phyloP scores from a whole-genome alignment of 2,888 invertebrate genomes.

The Rotaria macrura region DNA sequence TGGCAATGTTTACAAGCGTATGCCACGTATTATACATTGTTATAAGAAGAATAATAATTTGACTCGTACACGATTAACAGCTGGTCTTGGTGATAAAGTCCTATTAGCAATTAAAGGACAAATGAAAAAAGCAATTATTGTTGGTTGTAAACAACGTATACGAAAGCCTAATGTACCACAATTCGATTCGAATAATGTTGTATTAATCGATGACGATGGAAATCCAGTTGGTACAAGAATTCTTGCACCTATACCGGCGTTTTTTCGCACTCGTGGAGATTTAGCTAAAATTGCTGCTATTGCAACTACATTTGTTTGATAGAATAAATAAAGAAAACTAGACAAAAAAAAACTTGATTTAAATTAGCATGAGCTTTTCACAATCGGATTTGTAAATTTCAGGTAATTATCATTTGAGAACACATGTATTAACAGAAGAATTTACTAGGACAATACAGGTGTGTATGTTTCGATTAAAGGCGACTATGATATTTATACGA shows the following conservation, averaged over 20 bases:
- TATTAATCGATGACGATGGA: constrained; percentile 84
- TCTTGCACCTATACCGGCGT: constrained; percentile 76
- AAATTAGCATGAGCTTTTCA: too few species aligned
- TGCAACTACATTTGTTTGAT: constrained; percentile 32
- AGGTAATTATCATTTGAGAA: too few species aligned
- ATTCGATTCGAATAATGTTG: constrained; percentile 88
- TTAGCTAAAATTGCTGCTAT: constrained; percentile 32
- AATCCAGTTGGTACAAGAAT: constrained; percentile 87
- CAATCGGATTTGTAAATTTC: too few species aligned
- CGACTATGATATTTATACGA: too few species aligned
- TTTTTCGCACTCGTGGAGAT: constrained; percentile 25
- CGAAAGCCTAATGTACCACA: constrained; percentile 72
- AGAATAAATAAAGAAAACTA: neutral
- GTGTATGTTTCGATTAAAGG: too few species aligned
- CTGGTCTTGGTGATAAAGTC: constrained; percentile 69
- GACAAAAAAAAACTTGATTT: neutral
- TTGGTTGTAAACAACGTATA: constrained; percentile 63
- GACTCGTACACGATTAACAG: constrained; percentile 46
- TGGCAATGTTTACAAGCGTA: constrained; percentile 84
- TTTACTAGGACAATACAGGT: too few species aligned
- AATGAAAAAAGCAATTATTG: constrained; percentile 80
- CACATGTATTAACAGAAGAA: too few species aligned
- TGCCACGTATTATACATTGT: constrained; percentile 82
- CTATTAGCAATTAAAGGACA: constrained; percentile 84
- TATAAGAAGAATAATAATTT: constrained; percentile 64